Percentiles rank a stretch among this genome's conserved stretches.
These are phyloP conservation scores for Oreochromis tanganicae DNA, from an alignment of 2,113 vertebrate species.

Conservation along the genomic window DNA sequence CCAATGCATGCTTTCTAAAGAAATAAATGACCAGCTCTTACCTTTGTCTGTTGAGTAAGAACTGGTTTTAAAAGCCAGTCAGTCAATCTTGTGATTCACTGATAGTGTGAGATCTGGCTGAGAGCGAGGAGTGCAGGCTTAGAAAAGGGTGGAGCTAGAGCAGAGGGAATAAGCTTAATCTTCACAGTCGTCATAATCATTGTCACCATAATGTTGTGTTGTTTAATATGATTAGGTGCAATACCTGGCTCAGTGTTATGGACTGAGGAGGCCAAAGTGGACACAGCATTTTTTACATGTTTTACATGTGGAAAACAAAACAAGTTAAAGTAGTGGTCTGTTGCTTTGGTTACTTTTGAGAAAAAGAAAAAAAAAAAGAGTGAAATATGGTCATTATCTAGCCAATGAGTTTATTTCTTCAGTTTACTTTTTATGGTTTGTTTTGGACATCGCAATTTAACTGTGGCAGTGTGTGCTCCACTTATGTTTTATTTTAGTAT, in stretches of 20 bases:
- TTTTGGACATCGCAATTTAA: neutral
- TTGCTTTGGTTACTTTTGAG: neutral
- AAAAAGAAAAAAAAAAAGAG: neutral
- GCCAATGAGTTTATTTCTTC: accelerated
- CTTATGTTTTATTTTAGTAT: neutral
- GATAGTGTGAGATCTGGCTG: neutral
- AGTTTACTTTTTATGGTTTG: neutral
- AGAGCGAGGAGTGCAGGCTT: neutral
- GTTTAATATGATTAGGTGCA: slow-evolving; percentile 30
- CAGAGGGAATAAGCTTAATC: slow-evolving; percentile 23
- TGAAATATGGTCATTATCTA: accelerated
- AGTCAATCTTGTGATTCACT: neutral
- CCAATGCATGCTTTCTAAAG: neutral
- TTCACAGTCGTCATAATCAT: slow-evolving; percentile 2
- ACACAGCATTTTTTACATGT: neutral
- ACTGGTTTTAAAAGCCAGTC: neutral
- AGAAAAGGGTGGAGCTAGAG: neutral
- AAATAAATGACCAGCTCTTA: neutral
- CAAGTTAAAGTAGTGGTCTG: neutral
- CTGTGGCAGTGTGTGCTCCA: neutral
- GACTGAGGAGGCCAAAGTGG: neutral
- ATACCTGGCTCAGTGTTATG: neutral
- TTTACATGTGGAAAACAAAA: neutral
- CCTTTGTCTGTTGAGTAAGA: neutral
- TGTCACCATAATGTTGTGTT: neutral